Conservation (phyloP, 2,113 vertebrate species). For the Potamarius usumacintae region DNA sequence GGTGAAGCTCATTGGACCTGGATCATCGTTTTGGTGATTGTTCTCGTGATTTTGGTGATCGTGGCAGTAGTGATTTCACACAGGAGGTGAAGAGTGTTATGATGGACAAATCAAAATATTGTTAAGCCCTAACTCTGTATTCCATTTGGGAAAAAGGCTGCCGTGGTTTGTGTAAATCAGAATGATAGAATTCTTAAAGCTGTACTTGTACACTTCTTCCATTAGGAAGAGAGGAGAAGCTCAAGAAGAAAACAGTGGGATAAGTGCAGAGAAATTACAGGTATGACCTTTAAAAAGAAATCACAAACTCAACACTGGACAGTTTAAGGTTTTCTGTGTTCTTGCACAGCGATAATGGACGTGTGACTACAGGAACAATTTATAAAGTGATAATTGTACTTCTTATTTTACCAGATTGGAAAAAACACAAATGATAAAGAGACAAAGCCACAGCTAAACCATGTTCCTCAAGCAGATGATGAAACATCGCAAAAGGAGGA, state of each 20-base stretch:
- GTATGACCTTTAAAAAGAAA: not conserved
- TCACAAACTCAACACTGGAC: not conserved
- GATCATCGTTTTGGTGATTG: not conserved
- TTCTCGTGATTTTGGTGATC: not conserved
- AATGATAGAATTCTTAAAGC: too few species aligned
- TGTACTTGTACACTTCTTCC: too few species aligned
- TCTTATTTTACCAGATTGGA: not conserved
- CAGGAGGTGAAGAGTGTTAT: not conserved
- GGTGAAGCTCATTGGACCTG: not conserved
- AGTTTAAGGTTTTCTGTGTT: not conserved
- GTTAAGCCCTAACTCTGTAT: not conserved
- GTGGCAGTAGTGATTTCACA: not conserved
- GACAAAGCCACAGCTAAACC: not conserved
- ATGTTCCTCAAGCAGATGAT: not conserved
- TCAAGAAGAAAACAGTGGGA: too few species aligned
- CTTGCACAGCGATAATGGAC: not conserved
- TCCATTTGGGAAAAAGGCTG: not conserved
- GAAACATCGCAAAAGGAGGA: not conserved
- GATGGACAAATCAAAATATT: not conserved
- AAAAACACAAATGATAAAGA: not conserved
- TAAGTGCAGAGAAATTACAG: not conserved
- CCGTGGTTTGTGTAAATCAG: too few species aligned
- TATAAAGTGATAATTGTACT: not conserved
- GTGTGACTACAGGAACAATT: not conserved
- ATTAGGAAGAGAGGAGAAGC: too few species aligned